Conservation (phyloP, 2,888 invertebrate genomes). For the Coleophora flavipennella region DNA sequence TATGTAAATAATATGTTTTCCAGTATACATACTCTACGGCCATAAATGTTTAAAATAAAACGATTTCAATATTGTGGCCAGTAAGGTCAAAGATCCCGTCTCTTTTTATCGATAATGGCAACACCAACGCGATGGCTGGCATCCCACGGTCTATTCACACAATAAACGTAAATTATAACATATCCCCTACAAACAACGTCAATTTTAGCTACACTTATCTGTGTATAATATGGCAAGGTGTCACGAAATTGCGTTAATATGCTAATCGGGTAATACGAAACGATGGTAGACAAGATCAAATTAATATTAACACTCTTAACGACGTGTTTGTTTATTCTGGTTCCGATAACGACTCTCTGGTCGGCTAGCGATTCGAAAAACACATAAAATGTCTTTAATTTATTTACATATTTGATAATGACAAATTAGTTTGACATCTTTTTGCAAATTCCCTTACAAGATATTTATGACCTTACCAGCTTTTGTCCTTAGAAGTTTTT, state of each 20-base stretch:
- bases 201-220: slow-evolving; percentile 13
- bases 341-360: slow-evolving; percentile 42
- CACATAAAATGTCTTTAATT: too few relatives aligned
- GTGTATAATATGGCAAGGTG: not conserved
- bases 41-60: not conserved
- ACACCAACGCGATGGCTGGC: slow-evolving; percentile 5
- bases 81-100: slow-evolving; percentile 15
- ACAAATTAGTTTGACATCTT: slow-evolving; percentile 14
- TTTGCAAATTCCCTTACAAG: too few relatives aligned
- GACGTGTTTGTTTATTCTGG: slow-evolving; percentile 53
- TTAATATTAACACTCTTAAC: slow-evolving; percentile 54
- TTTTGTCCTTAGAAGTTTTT: too few relatives aligned
- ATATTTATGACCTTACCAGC: too few relatives aligned
- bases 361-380: too few relatives aligned
- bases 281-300: slow-evolving; percentile 40
- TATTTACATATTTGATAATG: not conserved
- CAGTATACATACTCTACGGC: not conserved
- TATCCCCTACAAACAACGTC: slow-evolving; percentile 47
- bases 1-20: too few relatives aligned
- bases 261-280: slow-evolving; percentile 35
- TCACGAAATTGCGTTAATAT: slow-evolving; percentile 19
- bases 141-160: slow-evolving; percentile 28
- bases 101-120: too few relatives aligned
- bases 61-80: slow-evolving; percentile 27
- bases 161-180: slow-evolving; percentile 43